Percentiles rank a stretch among this genome's conserved stretches.
Evolutionary conservation across 2,888 invertebrate species (phyloP).

Genomic region (Pristionchus arcanus): DNA sequence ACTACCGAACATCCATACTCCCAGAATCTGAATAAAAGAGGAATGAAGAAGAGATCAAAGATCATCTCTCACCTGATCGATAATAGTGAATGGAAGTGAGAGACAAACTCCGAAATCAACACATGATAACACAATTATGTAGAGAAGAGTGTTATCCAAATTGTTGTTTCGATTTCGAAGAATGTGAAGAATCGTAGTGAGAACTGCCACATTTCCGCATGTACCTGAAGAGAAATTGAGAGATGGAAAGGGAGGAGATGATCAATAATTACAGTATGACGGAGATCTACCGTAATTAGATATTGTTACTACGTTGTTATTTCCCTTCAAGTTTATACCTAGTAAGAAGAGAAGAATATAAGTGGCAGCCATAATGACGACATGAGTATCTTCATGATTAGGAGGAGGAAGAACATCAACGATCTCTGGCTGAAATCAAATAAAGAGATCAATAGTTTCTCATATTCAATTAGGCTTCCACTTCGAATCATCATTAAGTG

Average conservation of each 20-base stretch:
- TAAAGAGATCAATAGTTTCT: not conserved
- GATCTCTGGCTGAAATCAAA: not conserved
- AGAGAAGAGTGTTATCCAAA: constrained; percentile 77
- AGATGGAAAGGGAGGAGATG: not conserved
- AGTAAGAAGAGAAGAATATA: constrained; percentile 76
- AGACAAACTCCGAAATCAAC: constrained; percentile 78
- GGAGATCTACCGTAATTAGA: not conserved
- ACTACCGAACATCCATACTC: constrained; percentile 78
- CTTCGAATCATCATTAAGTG: not conserved
- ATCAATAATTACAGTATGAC: not conserved
- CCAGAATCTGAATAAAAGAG: constrained; percentile 70
- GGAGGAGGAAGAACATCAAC: constrained; percentile 76
- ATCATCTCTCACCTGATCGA: constrained; percentile 71
- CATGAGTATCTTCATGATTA: constrained; percentile 75
- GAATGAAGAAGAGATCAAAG: not conserved
- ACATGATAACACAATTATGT: constrained; percentile 76
- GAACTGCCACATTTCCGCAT: constrained; percentile 77
- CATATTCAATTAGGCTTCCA: not conserved
- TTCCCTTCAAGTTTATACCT: constrained; percentile 57
- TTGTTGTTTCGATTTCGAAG: constrained; percentile 68
- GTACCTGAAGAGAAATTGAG: constrained; percentile 64
- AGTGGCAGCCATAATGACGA: constrained; percentile 77
- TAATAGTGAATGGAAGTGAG: constrained; percentile 76
- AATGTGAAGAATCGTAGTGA: constrained; percentile 76
- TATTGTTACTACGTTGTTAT: not conserved